A percentile compares a stretch with the other conserved stretches of the same genome.
Conservation (phyloP, 2,113 vertebrate genomes). For the Emydura subglobosa region DNA sequence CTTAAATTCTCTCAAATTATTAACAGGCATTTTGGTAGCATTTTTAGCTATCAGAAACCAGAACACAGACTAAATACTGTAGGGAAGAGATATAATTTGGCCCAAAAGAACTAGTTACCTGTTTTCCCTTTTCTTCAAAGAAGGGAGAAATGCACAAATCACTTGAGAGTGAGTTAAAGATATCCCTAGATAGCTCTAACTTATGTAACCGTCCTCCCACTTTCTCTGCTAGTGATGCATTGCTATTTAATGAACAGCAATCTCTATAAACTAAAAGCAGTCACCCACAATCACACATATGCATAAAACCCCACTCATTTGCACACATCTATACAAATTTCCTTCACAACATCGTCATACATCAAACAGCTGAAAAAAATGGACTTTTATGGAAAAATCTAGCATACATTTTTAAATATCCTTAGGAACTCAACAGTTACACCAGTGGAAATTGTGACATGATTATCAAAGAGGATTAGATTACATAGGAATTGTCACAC, state of each 20-base stretch:
- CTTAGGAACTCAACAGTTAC: background rate
- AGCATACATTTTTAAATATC: slow-evolving; percentile 53
- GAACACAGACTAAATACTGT: background rate
- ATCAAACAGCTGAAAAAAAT: slow-evolving; percentile 41
- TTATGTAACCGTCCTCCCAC: slow-evolving; percentile 70
- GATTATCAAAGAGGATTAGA: background rate
- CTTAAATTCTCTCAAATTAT: background rate
- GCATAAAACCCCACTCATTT: slow-evolving; percentile 57
- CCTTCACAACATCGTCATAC: slow-evolving; percentile 28
- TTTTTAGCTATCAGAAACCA: background rate
- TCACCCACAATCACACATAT: slow-evolving; percentile 67
- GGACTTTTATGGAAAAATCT: slow-evolving; percentile 49
- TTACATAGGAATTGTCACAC: slow-evolving; percentile 66
- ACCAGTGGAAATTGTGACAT: background rate
- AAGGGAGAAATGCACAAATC: slow-evolving; percentile 42
- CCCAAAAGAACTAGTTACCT: background rate
- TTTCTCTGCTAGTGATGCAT: slow-evolving; percentile 68
- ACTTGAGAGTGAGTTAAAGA: slow-evolving; percentile 34
- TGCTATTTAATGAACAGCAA: slow-evolving; percentile 71
- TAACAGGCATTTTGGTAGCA: background rate
- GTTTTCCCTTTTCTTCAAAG: background rate
- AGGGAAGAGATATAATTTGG: slow-evolving; percentile 21
- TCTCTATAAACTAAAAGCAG: slow-evolving; percentile 46
- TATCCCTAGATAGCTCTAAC: slow-evolving; percentile 47
- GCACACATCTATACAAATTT: slow-evolving; percentile 49